These are phyloP conservation scores for Ciconia nigra DNA, from an alignment of 2,797 vertebrate genomes.

Conservation along the genomic window DNA sequence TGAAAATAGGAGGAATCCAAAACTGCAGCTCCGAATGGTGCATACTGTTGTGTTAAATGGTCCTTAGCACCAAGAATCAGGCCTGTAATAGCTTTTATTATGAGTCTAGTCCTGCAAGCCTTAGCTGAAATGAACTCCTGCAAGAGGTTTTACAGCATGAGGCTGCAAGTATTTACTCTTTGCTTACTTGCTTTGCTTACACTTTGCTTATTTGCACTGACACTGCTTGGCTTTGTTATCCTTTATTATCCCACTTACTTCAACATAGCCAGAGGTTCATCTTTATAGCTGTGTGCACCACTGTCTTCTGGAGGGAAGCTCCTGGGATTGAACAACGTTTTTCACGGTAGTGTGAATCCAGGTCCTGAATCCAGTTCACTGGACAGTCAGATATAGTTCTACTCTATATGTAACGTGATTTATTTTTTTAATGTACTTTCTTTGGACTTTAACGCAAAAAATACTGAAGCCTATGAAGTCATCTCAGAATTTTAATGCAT, in stretches of 20 bases:
- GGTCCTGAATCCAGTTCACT: background rate
- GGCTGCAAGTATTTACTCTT: background rate
- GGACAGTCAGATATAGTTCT: background rate
- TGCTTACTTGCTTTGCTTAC: too few species aligned
- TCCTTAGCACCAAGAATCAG: background rate
- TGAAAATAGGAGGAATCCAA: background rate
- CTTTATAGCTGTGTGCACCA: background rate
- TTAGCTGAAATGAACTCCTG: background rate
- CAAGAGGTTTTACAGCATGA: background rate
- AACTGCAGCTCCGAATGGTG: background rate
- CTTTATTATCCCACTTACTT: background rate
- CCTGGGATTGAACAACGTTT: background rate
- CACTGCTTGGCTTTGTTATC: background rate
- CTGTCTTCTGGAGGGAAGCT: background rate
- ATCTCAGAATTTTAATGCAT: background rate
- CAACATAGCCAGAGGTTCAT: background rate
- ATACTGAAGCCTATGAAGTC: background rate
- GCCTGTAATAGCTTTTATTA: background rate
- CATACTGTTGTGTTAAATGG: accelerated
- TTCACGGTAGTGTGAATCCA: background rate
- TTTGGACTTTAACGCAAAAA: background rate
- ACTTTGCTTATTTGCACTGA: too few species aligned
- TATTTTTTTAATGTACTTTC: background rate
- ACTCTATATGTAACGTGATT: background rate
- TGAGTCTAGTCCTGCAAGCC: background rate